Evolutionary conservation across 2,888 invertebrate genomes (phyloP).

Genomic region (Archips xylosteana): DNA sequence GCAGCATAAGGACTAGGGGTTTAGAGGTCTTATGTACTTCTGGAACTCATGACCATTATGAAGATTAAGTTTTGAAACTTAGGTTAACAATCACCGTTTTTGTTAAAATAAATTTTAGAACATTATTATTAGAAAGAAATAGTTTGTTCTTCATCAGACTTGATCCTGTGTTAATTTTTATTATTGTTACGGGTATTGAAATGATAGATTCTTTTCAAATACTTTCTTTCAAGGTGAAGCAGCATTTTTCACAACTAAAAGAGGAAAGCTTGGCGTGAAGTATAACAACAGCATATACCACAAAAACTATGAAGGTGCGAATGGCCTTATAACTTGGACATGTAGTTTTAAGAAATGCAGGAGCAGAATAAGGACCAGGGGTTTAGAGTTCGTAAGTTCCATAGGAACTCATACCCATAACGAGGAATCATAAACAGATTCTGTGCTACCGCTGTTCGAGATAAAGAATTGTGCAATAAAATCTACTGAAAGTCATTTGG

Average conservation of each 20-base stretch:
- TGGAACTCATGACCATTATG: conserved; percentile 8
- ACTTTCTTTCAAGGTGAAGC: conserved; percentile 10
- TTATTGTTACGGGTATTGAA: no score
- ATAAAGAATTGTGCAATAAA: no score
- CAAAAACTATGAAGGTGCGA: conserved; percentile 51
- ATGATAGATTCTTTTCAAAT: neutral
- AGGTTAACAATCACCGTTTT: neutral
- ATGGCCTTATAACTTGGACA: conserved; percentile 48
- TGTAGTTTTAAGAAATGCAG: conserved; percentile 45
- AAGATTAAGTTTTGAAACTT: conserved; percentile 7
- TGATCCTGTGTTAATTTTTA: no score
- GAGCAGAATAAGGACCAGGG: conserved; percentile 9
- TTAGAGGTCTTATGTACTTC: neutral
- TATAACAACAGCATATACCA: conserved; percentile 45
- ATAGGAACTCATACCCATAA: neutral
- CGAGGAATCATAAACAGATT: conserved; percentile 2
- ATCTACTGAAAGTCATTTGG: no score
- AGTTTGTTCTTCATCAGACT: no score
- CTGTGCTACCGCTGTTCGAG: no score
- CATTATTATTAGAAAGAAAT: no score
- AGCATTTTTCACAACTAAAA: conserved; percentile 20
- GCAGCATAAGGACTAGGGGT: conserved; percentile 7
- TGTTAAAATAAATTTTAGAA: no score
- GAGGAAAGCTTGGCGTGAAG: conserved; percentile 8
- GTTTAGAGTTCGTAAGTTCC: neutral